Evolutionary conservation across 1,140 invertebrate species (phyloP), one percentile per base, ranked within the genome.

Genomic region (Parapsyche elsis): DNA sequence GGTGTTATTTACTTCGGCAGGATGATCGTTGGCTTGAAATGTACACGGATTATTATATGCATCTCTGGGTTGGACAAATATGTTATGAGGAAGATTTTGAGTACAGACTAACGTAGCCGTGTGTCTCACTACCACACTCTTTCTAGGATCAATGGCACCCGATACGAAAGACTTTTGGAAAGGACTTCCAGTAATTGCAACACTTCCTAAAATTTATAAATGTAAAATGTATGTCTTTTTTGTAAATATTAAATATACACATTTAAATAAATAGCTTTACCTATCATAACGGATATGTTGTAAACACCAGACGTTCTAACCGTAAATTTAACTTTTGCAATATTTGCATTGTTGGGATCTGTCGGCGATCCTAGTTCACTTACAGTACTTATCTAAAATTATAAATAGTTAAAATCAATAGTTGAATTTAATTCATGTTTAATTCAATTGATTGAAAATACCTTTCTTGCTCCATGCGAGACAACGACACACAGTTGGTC

Each of bases 251-350:
- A 61, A 59, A 19, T 4, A 80, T 74, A 45, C 46, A 38, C 30
- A 38, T 38, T 38, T 30, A 67, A 26, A 12, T 64, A n/a, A 12
- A 12, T 53, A 67, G 5, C n/a, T n/a, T 38, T 91, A 84, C 94
- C 94, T 80, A 97, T 94, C 86, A 95, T 91, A 71, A 97, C 92
- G 21, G 94, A 93, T 78, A 98, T 95, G 83, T 92, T 92, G 88
- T 98, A 98, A 84, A 94, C 92, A 53, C 96, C 96, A 10, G 96
- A 94, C 83, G 94, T 94, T 81, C 96, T 92, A 61, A 97, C 96
- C 26, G 95, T 97, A 87, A 98, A 98, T 86, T 96, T 96, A 26
- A 96, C 95, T 84, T 93, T 92, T 26, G 95, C 95, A 45, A 93
- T 92, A 88, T 98, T 96, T 45, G 94, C 95, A 86, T 92, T 92